A percentile compares a stretch with the other conserved stretches of the same genome.
These are phyloP conservation scores for Heterodera schachtii DNA, from an alignment of 1,140 invertebrate genomes.

Conservation along the genomic window DNA sequence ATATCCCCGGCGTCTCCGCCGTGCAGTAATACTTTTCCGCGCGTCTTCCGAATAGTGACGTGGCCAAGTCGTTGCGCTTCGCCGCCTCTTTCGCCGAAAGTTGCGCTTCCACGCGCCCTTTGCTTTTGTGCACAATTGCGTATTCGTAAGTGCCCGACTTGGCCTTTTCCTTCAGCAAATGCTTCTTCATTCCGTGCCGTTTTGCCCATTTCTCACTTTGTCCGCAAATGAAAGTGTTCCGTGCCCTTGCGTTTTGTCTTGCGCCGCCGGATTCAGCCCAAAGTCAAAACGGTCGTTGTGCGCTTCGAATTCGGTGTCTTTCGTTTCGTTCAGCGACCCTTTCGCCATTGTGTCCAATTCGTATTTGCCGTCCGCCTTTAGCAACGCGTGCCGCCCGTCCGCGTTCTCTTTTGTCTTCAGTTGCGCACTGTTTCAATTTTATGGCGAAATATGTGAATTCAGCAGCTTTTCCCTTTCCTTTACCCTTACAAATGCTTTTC, in stretches of 20 bases:
- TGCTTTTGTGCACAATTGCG: constrained; percentile 59
- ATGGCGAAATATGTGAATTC: not conserved
- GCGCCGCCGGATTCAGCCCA: constrained; percentile 54
- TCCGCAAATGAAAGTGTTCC: constrained; percentile 56
- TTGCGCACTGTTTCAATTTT: constrained; percentile 50
- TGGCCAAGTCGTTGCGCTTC: constrained; percentile 46
- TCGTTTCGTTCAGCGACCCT: constrained; percentile 53
- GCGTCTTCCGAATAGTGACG: constrained; percentile 60
- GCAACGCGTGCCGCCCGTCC: constrained; percentile 52
- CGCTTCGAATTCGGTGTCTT: constrained; percentile 58
- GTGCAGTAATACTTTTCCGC: constrained; percentile 65
- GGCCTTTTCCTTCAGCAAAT: constrained; percentile 46
- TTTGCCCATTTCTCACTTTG: constrained; percentile 35
- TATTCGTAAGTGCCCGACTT: constrained; percentile 61
- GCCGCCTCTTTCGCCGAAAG: constrained; percentile 54
- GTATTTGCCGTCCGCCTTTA: constrained; percentile 65
- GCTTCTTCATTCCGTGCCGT: too few species aligned
- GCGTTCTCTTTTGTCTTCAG: constrained; percentile 53
- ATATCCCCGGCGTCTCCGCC: constrained; percentile 63
- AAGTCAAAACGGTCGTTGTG: constrained; percentile 64
- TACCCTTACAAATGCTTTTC: too few species aligned
- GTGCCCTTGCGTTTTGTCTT: constrained; percentile 55
- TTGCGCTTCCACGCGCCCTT: constrained; percentile 59
- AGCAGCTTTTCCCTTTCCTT: not conserved
- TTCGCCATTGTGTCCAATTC: constrained; percentile 62